Evolutionary conservation across 1,140 invertebrate genomes (phyloP), one percentile per base, ranked within the genome.

Genomic region (Cylas formicarius): DNA sequence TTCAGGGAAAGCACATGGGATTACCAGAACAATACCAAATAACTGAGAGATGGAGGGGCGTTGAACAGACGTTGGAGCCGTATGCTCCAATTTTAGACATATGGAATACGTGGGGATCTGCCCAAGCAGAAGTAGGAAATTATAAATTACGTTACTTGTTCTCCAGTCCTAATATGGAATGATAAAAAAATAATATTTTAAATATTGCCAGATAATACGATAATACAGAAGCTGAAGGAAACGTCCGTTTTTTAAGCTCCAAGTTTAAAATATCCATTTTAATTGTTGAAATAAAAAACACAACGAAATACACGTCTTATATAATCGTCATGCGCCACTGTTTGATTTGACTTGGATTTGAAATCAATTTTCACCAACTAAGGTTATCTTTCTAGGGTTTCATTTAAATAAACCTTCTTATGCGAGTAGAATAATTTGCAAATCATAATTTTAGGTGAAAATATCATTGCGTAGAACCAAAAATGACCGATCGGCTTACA

Each of bases 51-150:
- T 80, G 78, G 78, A 64, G 76, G 19, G 73, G 76, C 10, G 80
- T 85, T 13, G 82, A 86, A 65, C 72, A 82, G 53, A 77, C 80
- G 5, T 61, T 87, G 28, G 78, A 82, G 43, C 71, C 73, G 2
- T 69, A 76, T 34, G 76, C 77, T n/a, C 74, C 75, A 35, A 79
- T 87, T 22, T 66, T 86, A 18, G 81, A 82, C 60, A 79, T 86
- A 4, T 77, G 84, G 72, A 75, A 76, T 20, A 76, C 81, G 2
- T 86, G 84, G 84, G 82, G 81, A 19, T 75, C 80, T 38, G 80
- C 81, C 19, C 74, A 81, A 60, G 67, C 73, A 22, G 81, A 84
- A 64, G 82, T 85, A 36, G 65, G 66, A 37, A 22, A 35, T 9
- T 13, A 28, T 28, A 32, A 18, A 5, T 28, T n/a, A n/a, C n/a